Base-by-base conservation (phyloP, 1,140 invertebrate species). In the Drosophila micromelanica region DNA sequence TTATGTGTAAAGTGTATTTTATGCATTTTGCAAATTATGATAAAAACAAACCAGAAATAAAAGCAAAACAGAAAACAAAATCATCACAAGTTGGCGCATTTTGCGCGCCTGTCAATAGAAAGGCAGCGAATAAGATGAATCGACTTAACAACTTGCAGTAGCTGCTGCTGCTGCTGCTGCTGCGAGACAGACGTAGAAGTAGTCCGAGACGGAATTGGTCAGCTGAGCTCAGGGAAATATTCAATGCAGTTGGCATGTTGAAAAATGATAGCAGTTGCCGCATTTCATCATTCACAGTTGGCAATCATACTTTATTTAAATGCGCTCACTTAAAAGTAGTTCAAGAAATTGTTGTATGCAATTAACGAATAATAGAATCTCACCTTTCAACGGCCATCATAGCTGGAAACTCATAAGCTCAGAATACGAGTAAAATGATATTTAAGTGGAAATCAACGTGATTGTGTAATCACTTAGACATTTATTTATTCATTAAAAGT, bases 111-210 rank as follows among this genome's bases (percentile, higher is more conserved):
- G 78, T 76, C 78, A 80, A 80, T 72, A 49, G 51, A 42, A 17
- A 54, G 69, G 49, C 70, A 46, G 52, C 75, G 54, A 77, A 54
- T 75, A 82, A 75, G 79, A 82, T 82, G 56, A 78, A 78, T 84
- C 40, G 69, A 64, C 32, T 55, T 43, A 42, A 15, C 51, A 55
- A 55, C 23, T 71, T 20, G 45, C 15, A 5, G 32, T 6, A 38
- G 13, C 5, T n/a, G n/a, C 30, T 9, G 20, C 17, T 40, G 54
- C 11, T 7, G 13, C 42, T 11, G 42, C n/a, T n/a, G 9, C 35
- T 35, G 3, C 20, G 20, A 3, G 20, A 23, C 2, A 23, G 20
- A 23, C 20, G 20, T 1, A 17, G 17, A 17, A 17, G 17, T 17
- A 17, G 2, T 2, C 1, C 17, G 17, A 17, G 17, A 2, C 17